Percentiles rank a stretch among this genome's conserved stretches.
Evolutionary conservation across 2,888 invertebrate species (phyloP).

Genomic region (Orgyia antiqua): DNA sequence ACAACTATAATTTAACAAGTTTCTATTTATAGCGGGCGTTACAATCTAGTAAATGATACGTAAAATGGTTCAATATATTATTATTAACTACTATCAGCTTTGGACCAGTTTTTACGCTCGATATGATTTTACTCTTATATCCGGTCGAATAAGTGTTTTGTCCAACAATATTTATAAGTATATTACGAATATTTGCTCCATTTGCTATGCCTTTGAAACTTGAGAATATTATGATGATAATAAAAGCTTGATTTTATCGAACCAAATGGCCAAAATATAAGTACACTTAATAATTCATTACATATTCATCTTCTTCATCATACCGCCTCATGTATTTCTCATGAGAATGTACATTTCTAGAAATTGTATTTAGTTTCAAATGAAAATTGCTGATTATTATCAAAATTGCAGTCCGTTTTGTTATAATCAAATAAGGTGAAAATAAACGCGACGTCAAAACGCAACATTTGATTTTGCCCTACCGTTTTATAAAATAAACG

Average conservation of each 20-base stretch:
- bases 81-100: slow-evolving; percentile 22
- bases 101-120: slow-evolving; percentile 17
- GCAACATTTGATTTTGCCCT: slow-evolving; percentile 31
- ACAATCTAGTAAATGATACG: slow-evolving; percentile 20
- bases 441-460: slow-evolving; percentile 12
- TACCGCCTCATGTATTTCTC: no score
- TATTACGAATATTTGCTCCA: not conserved
- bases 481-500: slow-evolving; percentile 45
- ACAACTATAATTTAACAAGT: no score
- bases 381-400: no score
- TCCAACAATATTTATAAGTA: not conserved
- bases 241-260: no score
- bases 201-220: no score
- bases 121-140: slow-evolving; percentile 13
- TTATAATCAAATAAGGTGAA: slow-evolving; percentile 19
- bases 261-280: no score
- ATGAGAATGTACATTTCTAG: no score
- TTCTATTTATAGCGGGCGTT: no score
- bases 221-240: no score
- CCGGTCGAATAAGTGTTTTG: slow-evolving; percentile 13
- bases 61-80: slow-evolving; percentile 23
- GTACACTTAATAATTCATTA: no score
- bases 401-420: slow-evolving; percentile 13
- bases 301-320: no score
- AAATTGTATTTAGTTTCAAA: no score